Evolutionary conservation across 1,140 invertebrate genomes (phyloP), one percentile per base, ranked within the genome.

Genomic region (Saxidomus purpurata): DNA sequence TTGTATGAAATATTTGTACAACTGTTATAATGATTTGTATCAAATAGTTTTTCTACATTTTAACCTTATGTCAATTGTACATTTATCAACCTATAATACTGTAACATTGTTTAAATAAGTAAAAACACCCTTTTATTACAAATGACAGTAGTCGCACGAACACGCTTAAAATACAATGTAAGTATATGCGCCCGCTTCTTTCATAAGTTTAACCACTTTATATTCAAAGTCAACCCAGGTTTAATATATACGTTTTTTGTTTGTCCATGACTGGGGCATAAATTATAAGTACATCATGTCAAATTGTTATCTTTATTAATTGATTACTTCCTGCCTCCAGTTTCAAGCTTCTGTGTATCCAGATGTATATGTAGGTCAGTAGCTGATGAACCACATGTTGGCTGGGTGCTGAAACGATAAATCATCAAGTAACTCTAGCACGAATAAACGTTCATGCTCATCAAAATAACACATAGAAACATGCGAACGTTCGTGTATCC

Each of bases 311-410:
- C 80, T 63, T 22, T 40, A 63, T 63, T 82, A 82, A 63, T 82
- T 82, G 80, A 82, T 82, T 25, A 67, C 52, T 43, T 63, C 80
- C 61, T 25, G 55, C 0, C 61, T 28, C 25, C 61, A n/a, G 25
- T 82, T 82, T 43, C 15, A 6, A 67, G 3, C 38, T 15, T 49
- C 80, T 47, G 19, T 63, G n/a, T 63, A 55, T 79, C 17, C 40
- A 52, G 15, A 22, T 71, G 69, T 25, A 59, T 43, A 82, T 40
- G 6, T 82, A 82, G 80, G 80, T 47, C 55, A 82, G 49, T 55
- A 28, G 28, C 83, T 85, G 47, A 71, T 74, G 47, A 85, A 85
- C 83, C 83, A 85, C 49, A 34, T 74, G 83, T 85, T 74, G 61
- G 43, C 83, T 69, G 36, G 22, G 83, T 34, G 38, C 4, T 40